Conservation (phyloP, 1,140 invertebrate species). For the Lasioglossum albipes region DNA sequence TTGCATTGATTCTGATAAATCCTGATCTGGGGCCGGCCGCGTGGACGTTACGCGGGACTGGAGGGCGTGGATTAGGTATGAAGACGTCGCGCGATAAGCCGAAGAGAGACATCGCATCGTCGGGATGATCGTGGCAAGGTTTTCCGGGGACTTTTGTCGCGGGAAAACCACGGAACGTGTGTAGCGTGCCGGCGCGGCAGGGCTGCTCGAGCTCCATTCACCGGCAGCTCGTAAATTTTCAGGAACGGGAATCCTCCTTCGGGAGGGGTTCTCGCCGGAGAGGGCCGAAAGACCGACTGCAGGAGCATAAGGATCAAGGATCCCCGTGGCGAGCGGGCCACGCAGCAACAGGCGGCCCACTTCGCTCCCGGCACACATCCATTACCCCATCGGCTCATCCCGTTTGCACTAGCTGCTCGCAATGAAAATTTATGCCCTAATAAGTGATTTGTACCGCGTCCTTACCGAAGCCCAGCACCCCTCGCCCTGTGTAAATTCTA, state of each 20-base stretch:
- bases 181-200: constrained; percentile 40
- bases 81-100: constrained; percentile 22
- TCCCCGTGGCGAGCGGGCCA: constrained; percentile 69
- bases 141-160: constrained; percentile 59
- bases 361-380: constrained; percentile 70
- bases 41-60: too few species aligned
- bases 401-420: constrained; percentile 63
- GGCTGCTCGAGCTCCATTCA: constrained; percentile 56
- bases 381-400: constrained; percentile 71
- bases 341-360: constrained; percentile 76
- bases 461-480: not conserved
- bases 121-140: constrained; percentile 28
- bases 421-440: constrained; percentile 75
- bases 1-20: too few species aligned
- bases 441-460: constrained; percentile 64
- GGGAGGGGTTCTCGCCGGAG: constrained; percentile 52
- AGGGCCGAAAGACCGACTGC: constrained; percentile 59
- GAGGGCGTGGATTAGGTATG: not conserved
- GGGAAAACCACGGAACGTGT: constrained; percentile 61
- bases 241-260: constrained; percentile 63
- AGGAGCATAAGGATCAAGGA: constrained; percentile 71
- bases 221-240: constrained; percentile 68
- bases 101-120: constrained; percentile 8
- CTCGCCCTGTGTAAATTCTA: not conserved
- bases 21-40: too few species aligned